phyloP scores from a whole-genome alignment of 2,113 vertebrate genomes.

The Sinocyclocheilus anshuiensis region DNA sequence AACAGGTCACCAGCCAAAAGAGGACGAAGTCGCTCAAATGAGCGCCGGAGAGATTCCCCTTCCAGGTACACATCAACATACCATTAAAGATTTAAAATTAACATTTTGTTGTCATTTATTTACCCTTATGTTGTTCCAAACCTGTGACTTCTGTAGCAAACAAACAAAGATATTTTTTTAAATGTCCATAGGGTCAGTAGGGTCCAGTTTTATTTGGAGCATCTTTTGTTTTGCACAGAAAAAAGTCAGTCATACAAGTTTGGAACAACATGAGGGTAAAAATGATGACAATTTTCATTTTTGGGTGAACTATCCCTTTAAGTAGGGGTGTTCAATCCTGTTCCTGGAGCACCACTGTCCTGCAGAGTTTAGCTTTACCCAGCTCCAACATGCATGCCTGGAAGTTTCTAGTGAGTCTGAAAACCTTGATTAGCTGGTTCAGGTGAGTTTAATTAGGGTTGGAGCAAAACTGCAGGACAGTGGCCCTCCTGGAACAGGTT shows the following conservation, averaged over 20 bases:
- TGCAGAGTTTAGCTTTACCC: too few species aligned
- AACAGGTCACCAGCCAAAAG: conserved; percentile 82
- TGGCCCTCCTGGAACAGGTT: too few species aligned
- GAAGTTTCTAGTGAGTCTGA: too few species aligned
- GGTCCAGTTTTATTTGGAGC: neutral
- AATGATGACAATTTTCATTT: neutral
- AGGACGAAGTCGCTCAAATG: conserved; percentile 86
- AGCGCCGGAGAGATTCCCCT: conserved; percentile 88
- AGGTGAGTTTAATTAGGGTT: too few species aligned
- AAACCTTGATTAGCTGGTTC: too few species aligned
- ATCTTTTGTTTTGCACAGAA: neutral
- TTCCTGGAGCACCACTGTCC: too few species aligned
- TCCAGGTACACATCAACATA: conserved; percentile 73
- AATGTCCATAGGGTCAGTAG: neutral
- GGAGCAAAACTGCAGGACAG: too few species aligned
- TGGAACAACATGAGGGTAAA: neutral
- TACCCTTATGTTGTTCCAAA: neutral
- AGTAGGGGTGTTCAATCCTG: too few species aligned
- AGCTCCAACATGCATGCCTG: too few species aligned
- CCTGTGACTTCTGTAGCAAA: neutral
- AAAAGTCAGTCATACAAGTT: neutral
- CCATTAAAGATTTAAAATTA: neutral
- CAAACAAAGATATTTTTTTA: neutral
- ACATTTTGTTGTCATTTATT: neutral
- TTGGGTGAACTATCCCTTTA: too few species aligned